Percentiles rank a stretch among this genome's conserved stretches.
Evolutionary conservation across 2,888 invertebrate genomes (phyloP).

Genomic region (Troides aeacus): DNA sequence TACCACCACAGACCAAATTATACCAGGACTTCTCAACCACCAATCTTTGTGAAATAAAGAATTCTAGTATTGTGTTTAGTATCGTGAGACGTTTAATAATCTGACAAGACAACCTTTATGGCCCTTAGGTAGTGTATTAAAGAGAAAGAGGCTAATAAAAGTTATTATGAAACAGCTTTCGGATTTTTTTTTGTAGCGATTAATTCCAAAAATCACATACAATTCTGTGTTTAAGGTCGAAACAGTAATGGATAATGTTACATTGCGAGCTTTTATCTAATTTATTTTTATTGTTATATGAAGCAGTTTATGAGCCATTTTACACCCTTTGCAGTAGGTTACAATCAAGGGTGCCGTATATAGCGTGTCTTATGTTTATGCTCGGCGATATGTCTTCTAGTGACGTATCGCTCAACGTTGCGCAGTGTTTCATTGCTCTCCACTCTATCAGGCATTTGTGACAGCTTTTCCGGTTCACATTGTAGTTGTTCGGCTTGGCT

Average conservation of each 20-base stretch:
- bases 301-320: constrained; percentile 67
- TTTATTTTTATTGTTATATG: constrained; percentile 77
- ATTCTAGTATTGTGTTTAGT: too few species aligned
- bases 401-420: constrained; percentile 10
- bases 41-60: too few species aligned
- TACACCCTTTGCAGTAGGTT: constrained; percentile 60
- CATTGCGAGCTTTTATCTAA: constrained; percentile 76
- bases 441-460: constrained; percentile 22
- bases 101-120: too few species aligned
- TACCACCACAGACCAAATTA: too few species aligned
- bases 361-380: constrained; percentile 29
- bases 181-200: constrained; percentile 65
- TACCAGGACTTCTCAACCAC: too few species aligned
- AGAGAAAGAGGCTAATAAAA: constrained; percentile 21
- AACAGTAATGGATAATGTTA: constrained; percentile 70
- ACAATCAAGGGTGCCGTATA: constrained; percentile 46
- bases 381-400: constrained; percentile 7
- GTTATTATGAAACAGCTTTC: not conserved
- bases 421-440: constrained; percentile 12
- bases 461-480: constrained; percentile 9
- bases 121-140: not conserved
- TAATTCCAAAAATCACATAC: constrained; percentile 68
- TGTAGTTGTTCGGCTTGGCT: constrained; percentile 8
- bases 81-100: too few species aligned
- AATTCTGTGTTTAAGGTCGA: constrained; percentile 64